Evolutionary conservation across 2,113 vertebrate genomes (phyloP), one percentile per base, ranked within the genome.

Genomic region (Phalacrocorax pelagicus): DNA sequence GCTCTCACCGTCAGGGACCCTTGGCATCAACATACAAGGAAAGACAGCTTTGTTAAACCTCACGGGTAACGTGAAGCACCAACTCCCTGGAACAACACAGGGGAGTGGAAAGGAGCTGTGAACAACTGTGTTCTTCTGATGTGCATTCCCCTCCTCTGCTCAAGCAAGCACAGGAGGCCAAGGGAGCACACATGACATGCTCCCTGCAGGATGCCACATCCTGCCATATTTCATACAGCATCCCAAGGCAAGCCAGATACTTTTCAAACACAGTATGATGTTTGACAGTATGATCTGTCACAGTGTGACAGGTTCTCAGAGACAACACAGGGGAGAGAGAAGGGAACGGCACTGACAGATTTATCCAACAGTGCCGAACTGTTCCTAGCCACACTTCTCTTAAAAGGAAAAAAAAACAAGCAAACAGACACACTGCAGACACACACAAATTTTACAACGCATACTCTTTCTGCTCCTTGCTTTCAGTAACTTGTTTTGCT

Each of bases 151-250:
- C 57, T 83, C 87, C 92, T 54, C 92, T 57, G 78, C 85, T 81
- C 62, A 16, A 82, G 93, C 80, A 63, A 55, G 34, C 0, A 4
- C 86, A 72, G 84, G 84, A 92, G 86, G 84, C 91, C 90, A 32
- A 84, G 47, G 0, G 8, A 95, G 91, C 58, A 32, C 79, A 66
- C 70, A 61, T 18, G 59, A 94, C 84, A 19, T 3, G 81, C 81
- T 89, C 91, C 84, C 94, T 30, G 84, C 92, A 95, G 96, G 96
- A 96, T 93, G 80, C 84, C 92, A 94, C 84, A 96, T 94, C 94
- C 93, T 88, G 92, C 85, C 4, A 0, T 46, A 73, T 46, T 85
- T 94, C 82, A 73, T 27, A 46, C 42, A 0, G 90, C 93, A 96
- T 91, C 89, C 89, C 81, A 36, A 91, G 73, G 93, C 87, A 92